Percentiles rank a stretch among this genome's conserved stretches.
These are phyloP conservation scores for Phymastichus coffea DNA, from an alignment of 1,140 invertebrate genomes.

Conservation along the genomic window DNA sequence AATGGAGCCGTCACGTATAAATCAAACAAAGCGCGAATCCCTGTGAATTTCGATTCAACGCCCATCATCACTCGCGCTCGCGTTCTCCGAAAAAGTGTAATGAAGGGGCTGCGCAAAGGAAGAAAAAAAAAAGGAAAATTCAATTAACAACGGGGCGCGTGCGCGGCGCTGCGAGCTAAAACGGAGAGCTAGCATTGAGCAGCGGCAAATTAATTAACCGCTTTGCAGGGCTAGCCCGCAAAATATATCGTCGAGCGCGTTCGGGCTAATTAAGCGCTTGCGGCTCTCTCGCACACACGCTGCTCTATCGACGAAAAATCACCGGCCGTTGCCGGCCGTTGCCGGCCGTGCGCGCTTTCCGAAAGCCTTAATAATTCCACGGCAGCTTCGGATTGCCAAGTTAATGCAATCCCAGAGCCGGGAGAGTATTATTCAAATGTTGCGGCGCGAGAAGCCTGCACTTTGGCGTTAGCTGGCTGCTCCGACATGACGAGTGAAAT, in stretches of 20 bases:
- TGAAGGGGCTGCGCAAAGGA: too few relatives aligned
- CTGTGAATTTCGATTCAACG: not conserved
- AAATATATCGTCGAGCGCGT: not conserved
- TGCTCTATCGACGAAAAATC: not conserved
- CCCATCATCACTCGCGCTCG: not conserved
- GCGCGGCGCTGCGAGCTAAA: not conserved
- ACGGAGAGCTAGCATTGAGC: too few relatives aligned
- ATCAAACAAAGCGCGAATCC: not conserved
- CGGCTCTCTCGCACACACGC: too few relatives aligned
- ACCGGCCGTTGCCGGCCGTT: too few relatives aligned
- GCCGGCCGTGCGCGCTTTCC: too few relatives aligned
- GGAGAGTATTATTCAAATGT: conserved; percentile 28
- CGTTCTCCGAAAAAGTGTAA: too few relatives aligned
- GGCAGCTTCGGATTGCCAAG: too few relatives aligned
- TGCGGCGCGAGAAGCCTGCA: conserved; percentile 15
- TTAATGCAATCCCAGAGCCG: too few relatives aligned
- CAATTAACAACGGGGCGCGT: conserved; percentile 1
- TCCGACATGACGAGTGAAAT: too few relatives aligned
- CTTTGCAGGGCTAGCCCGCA: not conserved
- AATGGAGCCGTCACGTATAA: not conserved
- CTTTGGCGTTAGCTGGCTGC: conserved; percentile 1
- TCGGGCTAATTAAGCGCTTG: conserved; percentile 5
- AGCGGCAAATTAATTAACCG: conserved; percentile 16
- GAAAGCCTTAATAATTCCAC: too few relatives aligned
- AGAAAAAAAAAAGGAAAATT: conserved; percentile 2